Conservation (phyloP, 2,113 vertebrate species). For the Pachycephala philippinensis region DNA sequence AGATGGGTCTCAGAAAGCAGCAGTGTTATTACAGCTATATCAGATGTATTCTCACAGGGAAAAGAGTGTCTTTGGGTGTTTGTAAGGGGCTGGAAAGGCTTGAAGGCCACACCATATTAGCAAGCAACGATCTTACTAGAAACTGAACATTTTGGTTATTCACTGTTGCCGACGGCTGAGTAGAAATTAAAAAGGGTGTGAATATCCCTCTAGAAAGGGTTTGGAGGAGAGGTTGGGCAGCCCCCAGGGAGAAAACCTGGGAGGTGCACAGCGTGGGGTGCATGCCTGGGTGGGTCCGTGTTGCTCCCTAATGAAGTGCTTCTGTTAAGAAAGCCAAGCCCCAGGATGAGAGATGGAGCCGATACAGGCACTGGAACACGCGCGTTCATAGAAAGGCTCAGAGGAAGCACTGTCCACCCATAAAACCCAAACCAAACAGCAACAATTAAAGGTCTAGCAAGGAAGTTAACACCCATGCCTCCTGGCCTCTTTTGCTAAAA, state of each 20-base stretch:
- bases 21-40: background rate
- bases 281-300: background rate
- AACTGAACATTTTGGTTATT: background rate
- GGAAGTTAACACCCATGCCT: background rate
- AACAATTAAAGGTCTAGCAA: background rate
- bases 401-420: background rate
- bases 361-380: fast-evolving
- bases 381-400: fast-evolving
- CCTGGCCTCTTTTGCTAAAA: background rate
- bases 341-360: background rate
- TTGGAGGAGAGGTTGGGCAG: background rate
- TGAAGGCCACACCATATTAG: background rate
- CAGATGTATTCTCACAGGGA: background rate
- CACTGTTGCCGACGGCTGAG: background rate
- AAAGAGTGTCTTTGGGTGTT: background rate
- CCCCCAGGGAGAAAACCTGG: background rate
- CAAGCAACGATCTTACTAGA: background rate
- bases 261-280: background rate
- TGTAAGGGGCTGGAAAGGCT: background rate
- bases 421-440: background rate
- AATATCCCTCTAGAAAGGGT: background rate
- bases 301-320: background rate
- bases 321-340: background rate
- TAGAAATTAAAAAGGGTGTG: background rate
- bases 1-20: background rate